These are phyloP conservation scores for Lycophotia porphyrea DNA, from an alignment of 2,888 invertebrate species.

Conservation along the genomic window DNA sequence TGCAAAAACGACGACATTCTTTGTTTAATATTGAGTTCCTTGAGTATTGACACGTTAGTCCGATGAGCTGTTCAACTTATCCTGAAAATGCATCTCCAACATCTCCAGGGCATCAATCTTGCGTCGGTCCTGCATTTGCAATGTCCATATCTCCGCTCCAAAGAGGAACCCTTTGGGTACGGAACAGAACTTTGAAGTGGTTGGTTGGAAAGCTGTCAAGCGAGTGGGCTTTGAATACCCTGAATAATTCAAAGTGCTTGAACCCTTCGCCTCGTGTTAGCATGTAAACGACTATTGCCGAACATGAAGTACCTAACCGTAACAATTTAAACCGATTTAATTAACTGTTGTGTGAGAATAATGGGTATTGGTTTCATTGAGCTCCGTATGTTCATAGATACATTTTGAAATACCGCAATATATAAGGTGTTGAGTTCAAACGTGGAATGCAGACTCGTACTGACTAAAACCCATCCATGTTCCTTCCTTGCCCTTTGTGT, in stretches of 20 bases:
- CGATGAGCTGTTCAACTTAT: neutral
- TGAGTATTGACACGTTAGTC: neutral
- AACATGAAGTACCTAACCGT: conserved; percentile 33
- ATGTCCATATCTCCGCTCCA: neutral
- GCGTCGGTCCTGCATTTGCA: neutral
- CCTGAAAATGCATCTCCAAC: neutral
- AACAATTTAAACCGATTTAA: conserved; percentile 31
- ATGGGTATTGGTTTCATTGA: neutral
- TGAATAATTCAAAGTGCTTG: conserved; percentile 45
- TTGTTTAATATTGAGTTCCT: neutral
- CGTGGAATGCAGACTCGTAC: too few relatives aligned
- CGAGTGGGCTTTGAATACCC: conserved; percentile 19
- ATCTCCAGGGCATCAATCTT: neutral
- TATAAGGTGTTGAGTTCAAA: neutral
- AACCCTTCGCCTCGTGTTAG: conserved; percentile 38
- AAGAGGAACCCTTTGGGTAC: neutral
- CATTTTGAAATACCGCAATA: conserved; percentile 9
- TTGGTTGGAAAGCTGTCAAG: conserved; percentile 1
- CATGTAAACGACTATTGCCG: conserved; percentile 34
- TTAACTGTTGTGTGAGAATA: conserved; percentile 28
- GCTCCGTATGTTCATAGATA: neutral
- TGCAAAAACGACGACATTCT: neutral
- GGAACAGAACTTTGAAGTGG: conserved; percentile 4
- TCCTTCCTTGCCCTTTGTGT: too few relatives aligned
- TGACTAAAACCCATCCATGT: too few relatives aligned